phyloP scores from a whole-genome alignment of 53 echinoderm and acorn worm genomes.

The Echinometra lucunter region DNA sequence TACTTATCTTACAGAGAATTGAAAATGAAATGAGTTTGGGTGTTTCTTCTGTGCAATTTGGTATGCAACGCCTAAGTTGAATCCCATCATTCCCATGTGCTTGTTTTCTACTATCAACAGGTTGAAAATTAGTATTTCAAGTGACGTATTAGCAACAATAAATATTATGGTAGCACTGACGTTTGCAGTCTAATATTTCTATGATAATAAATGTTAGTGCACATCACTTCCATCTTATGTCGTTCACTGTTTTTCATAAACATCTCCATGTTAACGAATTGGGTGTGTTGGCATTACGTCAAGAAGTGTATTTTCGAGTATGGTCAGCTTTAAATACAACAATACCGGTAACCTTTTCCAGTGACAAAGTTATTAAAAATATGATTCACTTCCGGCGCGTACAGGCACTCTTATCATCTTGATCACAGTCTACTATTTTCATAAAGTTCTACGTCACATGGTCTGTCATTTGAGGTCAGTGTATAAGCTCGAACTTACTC shows the following conservation, averaged over 20 bases:
- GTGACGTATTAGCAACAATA: conserved; percentile 46
- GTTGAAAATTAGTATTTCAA: not conserved
- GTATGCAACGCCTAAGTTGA: not conserved
- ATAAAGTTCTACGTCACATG: conserved; percentile 37
- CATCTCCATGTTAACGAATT: conserved; percentile 23
- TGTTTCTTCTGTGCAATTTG: not conserved
- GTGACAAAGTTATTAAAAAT: conserved; percentile 29
- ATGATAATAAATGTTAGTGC: not conserved
- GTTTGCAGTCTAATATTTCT: not conserved
- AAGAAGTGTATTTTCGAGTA: not conserved
- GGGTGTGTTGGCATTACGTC: conserved; percentile 25
- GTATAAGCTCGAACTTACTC: conserved; percentile 20
- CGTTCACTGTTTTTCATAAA: not conserved
- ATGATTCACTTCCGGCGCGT: conserved; percentile 33
- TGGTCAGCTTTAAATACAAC: not conserved
- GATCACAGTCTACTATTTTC: conserved; percentile 9
- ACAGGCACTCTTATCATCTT: not conserved
- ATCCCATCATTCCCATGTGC: not conserved
- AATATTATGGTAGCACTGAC: conserved; percentile 40
- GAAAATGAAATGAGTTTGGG: not conserved
- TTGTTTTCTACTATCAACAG: not conserved
- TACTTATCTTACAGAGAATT: too few relatives aligned
- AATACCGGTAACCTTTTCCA: conserved; percentile 52
- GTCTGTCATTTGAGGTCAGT: conserved; percentile 23
- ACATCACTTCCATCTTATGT: not conserved